Percentiles rank a stretch among this genome's conserved stretches.
Conservation (phyloP, 2,888 invertebrate genomes). For the Papilio gigon region DNA sequence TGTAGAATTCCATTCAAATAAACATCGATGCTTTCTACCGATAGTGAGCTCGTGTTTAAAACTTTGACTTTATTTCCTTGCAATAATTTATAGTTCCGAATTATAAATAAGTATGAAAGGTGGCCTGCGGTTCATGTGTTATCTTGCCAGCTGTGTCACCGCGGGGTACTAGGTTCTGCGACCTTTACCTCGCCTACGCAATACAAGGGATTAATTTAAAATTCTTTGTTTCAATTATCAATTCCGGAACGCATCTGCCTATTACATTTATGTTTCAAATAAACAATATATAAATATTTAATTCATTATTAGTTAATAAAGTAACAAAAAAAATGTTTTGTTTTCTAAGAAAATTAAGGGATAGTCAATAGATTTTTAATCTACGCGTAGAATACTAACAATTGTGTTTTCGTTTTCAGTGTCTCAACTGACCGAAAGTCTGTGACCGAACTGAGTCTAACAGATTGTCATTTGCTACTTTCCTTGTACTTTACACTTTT, state of each 20-base stretch:
- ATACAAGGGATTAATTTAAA: constrained; percentile 22
- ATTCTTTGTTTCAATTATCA: constrained; percentile 24
- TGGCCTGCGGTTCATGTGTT: constrained; percentile 37
- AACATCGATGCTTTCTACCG: constrained; percentile 29
- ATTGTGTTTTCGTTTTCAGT: too few relatives aligned
- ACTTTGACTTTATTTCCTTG: constrained; percentile 24
- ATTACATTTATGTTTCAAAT: not conserved
- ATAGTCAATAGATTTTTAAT: too few relatives aligned
- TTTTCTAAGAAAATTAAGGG: too few relatives aligned
- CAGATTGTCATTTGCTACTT: not conserved
- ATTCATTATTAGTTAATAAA: not conserved
- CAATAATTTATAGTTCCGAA: constrained; percentile 43
- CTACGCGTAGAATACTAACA: too few relatives aligned
- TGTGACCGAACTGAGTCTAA: too few relatives aligned
- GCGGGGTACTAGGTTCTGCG: constrained; percentile 37
- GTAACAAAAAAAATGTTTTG: not conserved
- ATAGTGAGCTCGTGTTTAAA: constrained; percentile 31
- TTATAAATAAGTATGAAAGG: constrained; percentile 43
- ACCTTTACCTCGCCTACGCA: constrained; percentile 32
- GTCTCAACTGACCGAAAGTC: too few relatives aligned
- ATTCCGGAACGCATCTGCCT: constrained; percentile 22
- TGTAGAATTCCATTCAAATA: constrained; percentile 35
- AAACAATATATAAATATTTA: not conserved
- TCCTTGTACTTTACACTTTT: not conserved
- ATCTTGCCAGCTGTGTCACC: constrained; percentile 40